These are phyloP conservation scores for Lonchura striata DNA, from an alignment of 2,113 vertebrate genomes.

Conservation along the genomic window DNA sequence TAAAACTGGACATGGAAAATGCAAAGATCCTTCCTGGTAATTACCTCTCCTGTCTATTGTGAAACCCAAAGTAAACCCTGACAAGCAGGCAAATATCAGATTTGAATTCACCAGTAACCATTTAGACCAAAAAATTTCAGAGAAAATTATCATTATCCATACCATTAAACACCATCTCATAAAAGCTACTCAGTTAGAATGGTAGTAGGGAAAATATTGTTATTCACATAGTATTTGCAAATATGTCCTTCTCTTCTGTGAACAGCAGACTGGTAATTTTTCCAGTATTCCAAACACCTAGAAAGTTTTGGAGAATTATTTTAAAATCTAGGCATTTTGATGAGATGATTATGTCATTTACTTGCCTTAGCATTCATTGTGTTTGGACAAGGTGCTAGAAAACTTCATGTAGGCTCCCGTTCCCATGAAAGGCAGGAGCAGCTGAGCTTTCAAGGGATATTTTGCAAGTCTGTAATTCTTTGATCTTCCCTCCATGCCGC, in stretches of 20 bases:
- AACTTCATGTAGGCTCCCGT: neutral
- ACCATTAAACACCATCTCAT: neutral
- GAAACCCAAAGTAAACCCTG: neutral
- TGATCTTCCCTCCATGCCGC: neutral
- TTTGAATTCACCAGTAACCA: neutral
- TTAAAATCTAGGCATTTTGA: neutral
- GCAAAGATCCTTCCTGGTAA: neutral
- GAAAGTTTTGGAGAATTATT: neutral
- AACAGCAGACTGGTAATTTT: neutral
- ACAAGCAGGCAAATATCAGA: neutral
- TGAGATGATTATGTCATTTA: neutral
- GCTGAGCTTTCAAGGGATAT: neutral
- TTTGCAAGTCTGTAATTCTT: neutral
- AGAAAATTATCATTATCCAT: neutral
- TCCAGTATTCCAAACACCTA: neutral
- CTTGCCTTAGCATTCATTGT: neutral
- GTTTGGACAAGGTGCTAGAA: neutral
- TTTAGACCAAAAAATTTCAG: neutral
- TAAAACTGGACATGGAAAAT: neutral
- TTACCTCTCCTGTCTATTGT: neutral
- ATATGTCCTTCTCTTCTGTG: neutral
- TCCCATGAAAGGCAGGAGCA: neutral
- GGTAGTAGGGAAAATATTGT: neutral
- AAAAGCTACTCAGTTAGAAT: neutral
- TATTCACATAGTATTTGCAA: neutral